Conservation (phyloP, 2,113 vertebrate species). For the Phainopepla nitens region DNA sequence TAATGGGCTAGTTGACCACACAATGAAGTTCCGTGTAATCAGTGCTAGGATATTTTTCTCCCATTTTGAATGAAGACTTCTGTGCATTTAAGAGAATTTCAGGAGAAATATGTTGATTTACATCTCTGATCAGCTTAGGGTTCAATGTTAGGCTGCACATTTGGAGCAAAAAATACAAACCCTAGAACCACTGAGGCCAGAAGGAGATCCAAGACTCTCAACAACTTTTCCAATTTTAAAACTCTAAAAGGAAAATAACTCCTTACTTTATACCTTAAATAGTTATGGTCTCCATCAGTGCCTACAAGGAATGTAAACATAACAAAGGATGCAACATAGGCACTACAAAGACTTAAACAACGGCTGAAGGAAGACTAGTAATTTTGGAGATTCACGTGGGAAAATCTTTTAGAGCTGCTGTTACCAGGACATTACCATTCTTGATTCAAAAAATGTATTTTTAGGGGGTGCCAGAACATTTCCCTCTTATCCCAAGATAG, state of each 20-base stretch:
- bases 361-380: not conserved
- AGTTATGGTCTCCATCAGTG: not conserved
- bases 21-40: not conserved
- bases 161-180: not conserved
- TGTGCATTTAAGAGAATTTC: not conserved
- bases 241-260: not conserved
- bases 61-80: not conserved
- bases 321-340: not conserved
- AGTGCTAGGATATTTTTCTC: not conserved
- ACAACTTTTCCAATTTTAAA: not conserved
- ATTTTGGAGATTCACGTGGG: not conserved
- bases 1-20: not conserved
- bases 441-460: not conserved
- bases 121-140: not conserved
- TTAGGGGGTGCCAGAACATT: not conserved
- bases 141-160: not conserved
- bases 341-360: not conserved
- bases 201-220: not conserved
- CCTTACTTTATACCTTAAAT: not conserved
- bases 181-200: not conserved
- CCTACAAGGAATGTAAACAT: not conserved
- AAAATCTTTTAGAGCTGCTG: not conserved
- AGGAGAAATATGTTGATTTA: not conserved
- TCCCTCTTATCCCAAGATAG: not conserved
- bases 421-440: not conserved